phyloP scores from a whole-genome alignment of 1,140 invertebrate genomes.

The Doryteuthis pealeii region DNA sequence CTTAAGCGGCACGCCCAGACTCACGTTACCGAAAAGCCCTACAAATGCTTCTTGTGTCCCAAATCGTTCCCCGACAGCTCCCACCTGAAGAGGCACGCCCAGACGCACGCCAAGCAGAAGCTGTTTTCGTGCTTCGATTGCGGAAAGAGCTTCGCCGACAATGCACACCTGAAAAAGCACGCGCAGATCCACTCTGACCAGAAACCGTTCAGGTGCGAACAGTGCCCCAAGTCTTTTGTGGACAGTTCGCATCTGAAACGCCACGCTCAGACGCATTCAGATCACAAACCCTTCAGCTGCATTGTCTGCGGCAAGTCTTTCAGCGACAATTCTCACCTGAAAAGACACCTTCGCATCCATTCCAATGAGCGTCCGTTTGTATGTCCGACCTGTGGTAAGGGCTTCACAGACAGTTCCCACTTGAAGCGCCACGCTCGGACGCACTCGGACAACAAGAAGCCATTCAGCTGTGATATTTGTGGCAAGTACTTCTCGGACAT shows the following conservation, averaged over 20 bases:
- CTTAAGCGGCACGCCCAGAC: constrained; percentile 26
- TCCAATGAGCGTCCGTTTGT: constrained; percentile 86
- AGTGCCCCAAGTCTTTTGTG: constrained; percentile 27
- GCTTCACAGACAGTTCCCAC: constrained; percentile 68
- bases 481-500: constrained; percentile 21
- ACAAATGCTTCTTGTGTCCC: constrained; percentile 36
- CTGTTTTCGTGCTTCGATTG: constrained; percentile 17
- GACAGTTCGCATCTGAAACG: constrained; percentile 17
- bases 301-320: constrained; percentile 65
- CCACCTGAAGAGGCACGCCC: constrained; percentile 20
- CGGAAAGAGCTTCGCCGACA: neutral
- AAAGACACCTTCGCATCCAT: constrained; percentile 57
- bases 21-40: constrained; percentile 39
- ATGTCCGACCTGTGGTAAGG: constrained; percentile 86
- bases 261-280: constrained; percentile 34
- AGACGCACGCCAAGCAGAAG: constrained; percentile 13
- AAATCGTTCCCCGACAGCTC: constrained; percentile 39
- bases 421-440: constrained; percentile 25
- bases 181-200: constrained; percentile 17
- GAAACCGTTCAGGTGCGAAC: constrained; percentile 23
- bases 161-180: constrained; percentile 17
- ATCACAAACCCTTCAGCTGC: constrained; percentile 61
- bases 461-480: constrained; percentile 28
- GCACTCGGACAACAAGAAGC: constrained; percentile 34
- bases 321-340: constrained; percentile 27